Evolutionary conservation across 2,888 invertebrate species (phyloP).

Genomic region (Baccha elongata): DNA sequence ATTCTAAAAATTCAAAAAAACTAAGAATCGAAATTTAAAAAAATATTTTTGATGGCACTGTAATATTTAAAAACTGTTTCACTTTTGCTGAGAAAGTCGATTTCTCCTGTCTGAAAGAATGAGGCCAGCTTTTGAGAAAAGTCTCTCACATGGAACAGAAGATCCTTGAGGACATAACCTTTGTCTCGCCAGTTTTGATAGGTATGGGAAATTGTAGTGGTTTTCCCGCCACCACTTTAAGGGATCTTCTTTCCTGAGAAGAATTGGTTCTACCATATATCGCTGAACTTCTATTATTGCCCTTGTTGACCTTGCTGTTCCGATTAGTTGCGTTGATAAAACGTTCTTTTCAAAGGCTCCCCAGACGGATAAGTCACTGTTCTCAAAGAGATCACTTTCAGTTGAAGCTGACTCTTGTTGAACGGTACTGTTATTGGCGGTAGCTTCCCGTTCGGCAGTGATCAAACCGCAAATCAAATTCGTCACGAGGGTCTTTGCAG

Average conservation of each 20-base stretch:
- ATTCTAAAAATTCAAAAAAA: no score
- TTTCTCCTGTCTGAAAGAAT: constrained; percentile 10
- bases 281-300: background rate
- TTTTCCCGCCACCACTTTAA: constrained; percentile 17
- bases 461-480: background rate
- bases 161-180: background rate
- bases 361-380: background rate
- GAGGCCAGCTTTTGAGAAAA: constrained; percentile 34
- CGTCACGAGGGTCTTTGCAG: background rate
- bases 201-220: constrained; percentile 3
- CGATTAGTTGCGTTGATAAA: background rate
- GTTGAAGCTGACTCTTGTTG: no score
- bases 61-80: no score
- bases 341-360: background rate
- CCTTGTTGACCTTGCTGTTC: background rate
- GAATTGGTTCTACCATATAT: background rate
- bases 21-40: no score
- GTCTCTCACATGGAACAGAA: constrained; percentile 26
- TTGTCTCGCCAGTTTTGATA: background rate
- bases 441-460: background rate
- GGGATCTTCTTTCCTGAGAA: background rate
- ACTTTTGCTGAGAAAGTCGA: constrained; percentile 12
- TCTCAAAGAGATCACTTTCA: no score
- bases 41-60: no score
- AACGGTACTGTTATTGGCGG: background rate